phyloP scores from a whole-genome alignment of 2,113 vertebrate species.

The Collichthys lucidus region DNA sequence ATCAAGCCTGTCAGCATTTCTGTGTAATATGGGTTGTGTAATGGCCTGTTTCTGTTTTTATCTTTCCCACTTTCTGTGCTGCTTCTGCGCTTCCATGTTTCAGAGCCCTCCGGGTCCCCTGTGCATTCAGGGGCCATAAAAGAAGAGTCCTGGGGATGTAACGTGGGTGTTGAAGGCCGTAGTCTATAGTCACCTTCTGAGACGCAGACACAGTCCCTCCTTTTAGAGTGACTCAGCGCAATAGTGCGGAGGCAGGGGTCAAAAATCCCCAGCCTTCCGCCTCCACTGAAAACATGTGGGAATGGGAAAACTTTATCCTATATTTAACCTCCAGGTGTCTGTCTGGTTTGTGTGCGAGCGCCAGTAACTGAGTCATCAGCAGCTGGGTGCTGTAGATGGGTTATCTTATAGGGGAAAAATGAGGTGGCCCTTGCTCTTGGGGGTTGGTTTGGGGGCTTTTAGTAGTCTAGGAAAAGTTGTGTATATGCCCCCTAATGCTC shows the following conservation, averaged over 20 bases:
- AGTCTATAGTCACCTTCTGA: slow-evolving; percentile 53
- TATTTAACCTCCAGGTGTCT: slow-evolving; percentile 85
- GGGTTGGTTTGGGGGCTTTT: slow-evolving; percentile 30
- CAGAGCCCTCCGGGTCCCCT: slow-evolving; percentile 43
- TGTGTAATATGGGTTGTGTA: slow-evolving; percentile 39
- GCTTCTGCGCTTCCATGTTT: slow-evolving; percentile 44
- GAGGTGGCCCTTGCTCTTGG: slow-evolving; percentile 15
- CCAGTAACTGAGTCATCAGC: slow-evolving; percentile 71
- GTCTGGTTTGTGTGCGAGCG: slow-evolving; percentile 51
- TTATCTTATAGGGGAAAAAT: slow-evolving; percentile 59
- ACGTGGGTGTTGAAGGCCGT: slow-evolving; percentile 59
- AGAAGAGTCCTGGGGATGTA: slow-evolving; percentile 41
- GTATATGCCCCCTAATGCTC: slow-evolving; percentile 23
- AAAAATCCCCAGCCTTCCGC: slow-evolving; percentile 74
- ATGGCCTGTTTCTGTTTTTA: slow-evolving; percentile 21
- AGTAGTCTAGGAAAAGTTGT: slow-evolving; percentile 41
- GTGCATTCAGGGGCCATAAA: slow-evolving; percentile 51
- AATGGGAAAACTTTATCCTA: slow-evolving; percentile 83
- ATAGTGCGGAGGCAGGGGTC: slow-evolving; percentile 77
- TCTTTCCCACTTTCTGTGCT: slow-evolving; percentile 24
- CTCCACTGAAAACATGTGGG: slow-evolving; percentile 75
- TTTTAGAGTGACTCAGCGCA: slow-evolving; percentile 65
- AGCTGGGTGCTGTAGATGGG: slow-evolving; percentile 57
- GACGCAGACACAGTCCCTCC: slow-evolving; percentile 14
- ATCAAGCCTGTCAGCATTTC: slow-evolving; percentile 14